Evolutionary conservation across 2,797 vertebrate genomes (phyloP), one percentile per base, ranked within the genome.

Genomic region (Vultur gryphus): DNA sequence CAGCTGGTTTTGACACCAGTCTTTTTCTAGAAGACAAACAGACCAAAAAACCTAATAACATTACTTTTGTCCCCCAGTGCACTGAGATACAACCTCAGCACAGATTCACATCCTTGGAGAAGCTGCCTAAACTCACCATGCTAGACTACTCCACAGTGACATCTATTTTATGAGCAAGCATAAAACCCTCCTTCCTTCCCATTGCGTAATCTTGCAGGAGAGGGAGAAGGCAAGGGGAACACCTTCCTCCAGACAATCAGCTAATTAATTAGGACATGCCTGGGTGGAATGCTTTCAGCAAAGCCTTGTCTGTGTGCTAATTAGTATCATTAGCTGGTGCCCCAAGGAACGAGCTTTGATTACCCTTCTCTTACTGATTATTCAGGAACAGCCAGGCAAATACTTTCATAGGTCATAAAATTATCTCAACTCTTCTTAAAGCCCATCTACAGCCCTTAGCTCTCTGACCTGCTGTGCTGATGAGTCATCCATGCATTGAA

Each of bases 211-310:
- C 24, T 79, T 43, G 26, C 59, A 92, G 19, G 48, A 84, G 57
- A 64, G 41, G 48, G n/a, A 62, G 71, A 81, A 86, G 18, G 26
- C 76, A 79, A 88, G 43, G 23, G 64, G 54, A 90, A 93, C 41
- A 89, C 77, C 51, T 92, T 93, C 51, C 51, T 72, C 39, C 39
- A 89, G 64, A 95, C 58, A 93, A 95, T 93, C 94, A 93, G 82
- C 89, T 92, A 95, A 97, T 95, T 97, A 95, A 96, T 97, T 96
- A 96, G 73, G 54, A 72, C 46, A 87, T 81, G 79, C 65, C 71
- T 89, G 54, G 9, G 31, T 93, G 54, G 65, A 93, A 80, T 48
- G 57, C 84, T 95, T 96, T 96, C 93, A 96, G 82, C 89, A 93
- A 93, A 89, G 65, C 52, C 87, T 95, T 88, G 72, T 80, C 79